phyloP scores from a whole-genome alignment of 1,140 invertebrate species.

The Oreohelix idahoensis region DNA sequence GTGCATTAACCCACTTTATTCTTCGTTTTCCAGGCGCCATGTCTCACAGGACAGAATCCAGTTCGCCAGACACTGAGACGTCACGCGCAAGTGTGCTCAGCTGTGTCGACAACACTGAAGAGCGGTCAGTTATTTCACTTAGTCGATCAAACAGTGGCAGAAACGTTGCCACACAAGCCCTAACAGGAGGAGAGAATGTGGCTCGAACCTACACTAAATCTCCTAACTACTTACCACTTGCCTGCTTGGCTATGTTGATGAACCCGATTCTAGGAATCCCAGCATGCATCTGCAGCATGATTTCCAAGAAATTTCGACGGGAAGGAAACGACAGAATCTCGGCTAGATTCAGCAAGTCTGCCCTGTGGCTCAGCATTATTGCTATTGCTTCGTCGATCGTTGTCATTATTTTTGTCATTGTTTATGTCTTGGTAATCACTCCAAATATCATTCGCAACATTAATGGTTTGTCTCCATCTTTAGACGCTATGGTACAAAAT shows the following conservation, averaged over 20 bases:
- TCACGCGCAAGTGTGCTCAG: constrained; percentile 8
- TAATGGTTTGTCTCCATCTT: neutral
- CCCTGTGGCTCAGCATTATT: constrained; percentile 14
- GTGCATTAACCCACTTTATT: neutral
- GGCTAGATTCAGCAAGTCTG: neutral
- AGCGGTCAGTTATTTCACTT: neutral
- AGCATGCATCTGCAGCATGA: neutral
- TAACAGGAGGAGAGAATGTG: constrained; percentile 18
- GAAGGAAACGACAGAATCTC: neutral
- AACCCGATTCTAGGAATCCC: constrained; percentile 20
- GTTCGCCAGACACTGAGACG: constrained; percentile 2
- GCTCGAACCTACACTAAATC: neutral
- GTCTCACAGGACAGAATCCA: neutral
- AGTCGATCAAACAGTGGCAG: neutral
- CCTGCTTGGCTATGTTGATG: constrained; percentile 5
- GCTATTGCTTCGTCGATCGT: constrained; percentile 18
- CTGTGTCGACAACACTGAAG: neutral
- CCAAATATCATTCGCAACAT: constrained; percentile 20
- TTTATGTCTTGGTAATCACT: constrained; percentile 7
- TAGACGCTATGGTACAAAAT: neutral
- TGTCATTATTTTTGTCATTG: constrained; percentile 6
- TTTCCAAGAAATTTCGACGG: neutral
- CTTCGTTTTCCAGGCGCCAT: neutral
- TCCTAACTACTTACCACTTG: constrained; percentile 9
- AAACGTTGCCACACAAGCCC: neutral